Percentiles rank a stretch among this genome's conserved stretches.
Conservation (phyloP, 2,797 vertebrate species). For the Sebastes trivittatus region DNA sequence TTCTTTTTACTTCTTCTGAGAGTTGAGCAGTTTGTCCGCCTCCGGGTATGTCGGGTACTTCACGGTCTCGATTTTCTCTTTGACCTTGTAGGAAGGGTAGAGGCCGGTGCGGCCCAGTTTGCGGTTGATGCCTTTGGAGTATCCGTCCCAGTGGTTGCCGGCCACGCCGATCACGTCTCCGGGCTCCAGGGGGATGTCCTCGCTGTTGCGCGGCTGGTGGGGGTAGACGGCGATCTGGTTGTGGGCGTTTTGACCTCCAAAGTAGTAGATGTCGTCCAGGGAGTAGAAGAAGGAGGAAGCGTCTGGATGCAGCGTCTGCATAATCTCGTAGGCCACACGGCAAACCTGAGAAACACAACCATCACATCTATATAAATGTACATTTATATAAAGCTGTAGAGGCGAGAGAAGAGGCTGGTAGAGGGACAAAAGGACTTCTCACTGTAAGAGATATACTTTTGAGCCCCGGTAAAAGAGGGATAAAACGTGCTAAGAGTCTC, state of each 20-base stretch:
- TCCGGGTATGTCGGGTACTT: slow-evolving; percentile 97
- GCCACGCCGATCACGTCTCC: slow-evolving; percentile 96
- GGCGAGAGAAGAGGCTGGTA: background rate
- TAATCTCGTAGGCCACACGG: slow-evolving; percentile 98
- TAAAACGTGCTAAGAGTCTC: slow-evolving; percentile 23
- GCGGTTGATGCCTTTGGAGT: slow-evolving; percentile 97
- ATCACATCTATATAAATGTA: background rate
- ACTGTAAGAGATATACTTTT: background rate
- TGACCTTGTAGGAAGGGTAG: slow-evolving; percentile 98
- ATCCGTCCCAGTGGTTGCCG: slow-evolving; percentile 98
- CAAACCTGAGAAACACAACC: slow-evolving; percentile 86
- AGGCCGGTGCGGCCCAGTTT: slow-evolving; percentile 96
- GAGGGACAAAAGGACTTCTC: slow-evolving; percentile 9
- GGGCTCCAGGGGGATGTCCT: slow-evolving; percentile 96
- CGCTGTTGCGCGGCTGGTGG: slow-evolving; percentile 90
- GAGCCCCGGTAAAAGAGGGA: slow-evolving; percentile 4
- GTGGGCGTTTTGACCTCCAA: slow-evolving; percentile 97
- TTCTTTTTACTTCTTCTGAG: slow-evolving; percentile 74
- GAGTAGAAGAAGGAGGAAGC: slow-evolving; percentile 96
- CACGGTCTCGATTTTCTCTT: slow-evolving; percentile 96
- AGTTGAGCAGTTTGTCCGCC: slow-evolving; percentile 89
- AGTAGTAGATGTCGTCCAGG: slow-evolving; percentile 99
- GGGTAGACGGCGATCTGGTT: slow-evolving; percentile 96
- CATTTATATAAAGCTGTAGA: background rate
- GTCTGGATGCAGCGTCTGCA: slow-evolving; percentile 97